A percentile compares a stretch with the other conserved stretches of the same genome.
Conservation (phyloP, 1,140 invertebrate genomes). For the Lordiphosa collinella region DNA sequence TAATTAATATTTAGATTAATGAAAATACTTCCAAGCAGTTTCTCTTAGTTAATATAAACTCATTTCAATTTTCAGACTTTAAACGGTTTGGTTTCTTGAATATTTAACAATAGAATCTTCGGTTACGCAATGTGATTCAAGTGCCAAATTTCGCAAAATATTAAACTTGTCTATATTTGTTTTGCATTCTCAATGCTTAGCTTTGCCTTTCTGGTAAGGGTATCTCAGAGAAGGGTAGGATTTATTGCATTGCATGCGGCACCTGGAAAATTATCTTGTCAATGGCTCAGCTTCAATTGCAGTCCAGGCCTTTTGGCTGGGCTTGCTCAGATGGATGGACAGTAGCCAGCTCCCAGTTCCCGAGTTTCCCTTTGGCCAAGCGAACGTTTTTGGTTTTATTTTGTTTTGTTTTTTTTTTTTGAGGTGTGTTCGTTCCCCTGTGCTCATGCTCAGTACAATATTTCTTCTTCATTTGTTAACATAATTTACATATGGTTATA, state of each 20-base stretch:
- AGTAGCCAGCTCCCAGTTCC: constrained; percentile 20
- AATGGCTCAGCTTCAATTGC: constrained; percentile 70
- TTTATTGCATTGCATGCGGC: constrained; percentile 60
- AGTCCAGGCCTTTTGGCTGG: constrained; percentile 36
- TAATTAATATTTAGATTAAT: too few relatives aligned
- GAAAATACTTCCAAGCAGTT: too few relatives aligned
- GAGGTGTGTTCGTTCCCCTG: constrained; percentile 65
- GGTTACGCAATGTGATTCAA: too few relatives aligned
- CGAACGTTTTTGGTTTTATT: constrained; percentile 17
- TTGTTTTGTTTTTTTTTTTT: constrained; percentile 48
- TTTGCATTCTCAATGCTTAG: too few relatives aligned
- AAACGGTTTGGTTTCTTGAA: too few relatives aligned
- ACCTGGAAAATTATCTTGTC: constrained; percentile 71
- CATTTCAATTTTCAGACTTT: too few relatives aligned
- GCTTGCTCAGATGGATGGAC: constrained; percentile 31
- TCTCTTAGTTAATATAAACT: too few relatives aligned
- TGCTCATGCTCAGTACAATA: constrained; percentile 54
- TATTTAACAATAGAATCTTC: too few relatives aligned
- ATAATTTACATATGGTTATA: constrained; percentile 76
- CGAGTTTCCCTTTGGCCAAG: constrained; percentile 21
- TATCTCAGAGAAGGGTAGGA: constrained; percentile 35
- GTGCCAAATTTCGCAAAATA: too few relatives aligned
- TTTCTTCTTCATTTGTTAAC: constrained; percentile 70
- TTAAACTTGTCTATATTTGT: too few relatives aligned
- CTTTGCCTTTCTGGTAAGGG: constrained; percentile 16